Conservation (phyloP, 2,113 vertebrate genomes). For the Saccopteryx leptura region DNA sequence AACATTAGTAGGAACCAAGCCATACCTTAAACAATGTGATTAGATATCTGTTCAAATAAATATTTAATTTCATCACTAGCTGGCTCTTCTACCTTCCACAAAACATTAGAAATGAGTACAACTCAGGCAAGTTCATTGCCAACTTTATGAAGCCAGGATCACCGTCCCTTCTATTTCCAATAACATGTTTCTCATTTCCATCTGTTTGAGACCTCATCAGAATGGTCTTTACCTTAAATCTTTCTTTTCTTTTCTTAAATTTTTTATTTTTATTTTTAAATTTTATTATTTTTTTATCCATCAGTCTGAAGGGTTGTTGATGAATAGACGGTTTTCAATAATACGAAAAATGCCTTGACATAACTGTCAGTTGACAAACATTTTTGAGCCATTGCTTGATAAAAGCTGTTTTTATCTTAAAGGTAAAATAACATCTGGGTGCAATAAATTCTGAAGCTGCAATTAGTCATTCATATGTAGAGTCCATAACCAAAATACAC, state of each 20-base stretch:
- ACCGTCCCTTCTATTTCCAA: not conserved
- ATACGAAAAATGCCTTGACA: not conserved
- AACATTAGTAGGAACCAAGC: not conserved
- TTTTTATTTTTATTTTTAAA: no score
- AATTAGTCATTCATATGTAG: not conserved
- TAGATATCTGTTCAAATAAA: not conserved
- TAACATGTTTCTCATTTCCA: not conserved
- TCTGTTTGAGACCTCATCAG: not conserved
- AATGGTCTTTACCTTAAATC: not conserved
- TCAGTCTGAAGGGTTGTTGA: no score
- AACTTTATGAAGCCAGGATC: not conserved
- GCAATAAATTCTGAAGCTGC: not conserved
- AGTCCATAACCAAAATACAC: not conserved
- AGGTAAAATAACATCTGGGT: not conserved
- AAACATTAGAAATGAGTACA: not conserved
- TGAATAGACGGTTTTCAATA: not conserved
- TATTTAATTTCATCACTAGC: not conserved
- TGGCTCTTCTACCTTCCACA: not conserved
- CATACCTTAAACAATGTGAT: not conserved
- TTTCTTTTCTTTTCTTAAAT: not conserved
- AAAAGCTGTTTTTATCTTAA: not conserved
- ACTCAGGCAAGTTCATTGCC: not conserved
- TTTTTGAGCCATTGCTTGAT: not conserved
- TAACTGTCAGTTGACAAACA: not conserved
- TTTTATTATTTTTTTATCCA: no score